Evolutionary conservation across 2,797 vertebrate genomes (phyloP), one percentile per base, ranked within the genome.

Genomic region (Scleropages formosus): DNA sequence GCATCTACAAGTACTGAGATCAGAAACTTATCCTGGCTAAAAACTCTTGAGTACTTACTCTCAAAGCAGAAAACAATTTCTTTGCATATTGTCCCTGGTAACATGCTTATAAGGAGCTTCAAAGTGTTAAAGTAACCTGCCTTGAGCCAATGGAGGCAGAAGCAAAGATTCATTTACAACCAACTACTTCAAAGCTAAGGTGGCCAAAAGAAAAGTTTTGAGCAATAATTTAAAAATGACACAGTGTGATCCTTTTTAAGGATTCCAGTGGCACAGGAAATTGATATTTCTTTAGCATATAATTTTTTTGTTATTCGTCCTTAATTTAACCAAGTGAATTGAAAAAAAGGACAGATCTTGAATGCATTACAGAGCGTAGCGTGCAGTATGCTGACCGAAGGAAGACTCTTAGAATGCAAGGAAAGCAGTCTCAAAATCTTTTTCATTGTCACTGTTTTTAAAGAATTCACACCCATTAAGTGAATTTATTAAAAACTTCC

Each of bases 181-280:
- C 31, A 47, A 68, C 18, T 58, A 58, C 65, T 47, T 46, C 64
- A 69, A 75, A 68, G 49, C 27, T 51, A 53, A 70, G 49, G 39
- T 27, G 51, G 20, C 26, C 47, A 53, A 22, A 68, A 8, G 0
- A 26, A 60, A 59, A 26, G 53, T 26, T 60, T 24, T 46, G 53
- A 68, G 47, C 13, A 22, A 63, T 58, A 75, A 61, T 39, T 68
- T n/a, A 68, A 58, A 75, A 75, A 75, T 1, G 65, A 75, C 64
- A 56, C 39, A 15, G 12, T 58, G 8, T 31, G 51, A 53, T 75
- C 31, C 60, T 69, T 73, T 63, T 61, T 47, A 13, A 3, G 16
- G 56, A 18, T 4, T 61, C 15, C 70, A 8, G 12, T 24, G 15
- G 56, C 1, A 31, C 31, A 26, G 15, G 60, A 26, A 70, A 53